Conservation (phyloP, 2,888 invertebrate species). For the Drosophila siamana region DNA sequence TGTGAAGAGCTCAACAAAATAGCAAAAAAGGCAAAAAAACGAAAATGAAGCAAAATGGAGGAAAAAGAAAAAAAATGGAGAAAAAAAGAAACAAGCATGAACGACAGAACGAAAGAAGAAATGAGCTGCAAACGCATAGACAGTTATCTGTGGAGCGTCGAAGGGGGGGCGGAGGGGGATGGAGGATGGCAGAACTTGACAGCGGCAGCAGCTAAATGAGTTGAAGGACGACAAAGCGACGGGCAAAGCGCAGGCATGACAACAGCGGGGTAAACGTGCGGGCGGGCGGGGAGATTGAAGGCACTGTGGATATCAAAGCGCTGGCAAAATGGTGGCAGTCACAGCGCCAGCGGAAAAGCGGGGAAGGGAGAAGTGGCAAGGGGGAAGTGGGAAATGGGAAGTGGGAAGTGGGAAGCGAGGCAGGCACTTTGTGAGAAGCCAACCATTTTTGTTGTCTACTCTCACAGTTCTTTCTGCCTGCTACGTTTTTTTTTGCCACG, state of each 20-base stretch:
- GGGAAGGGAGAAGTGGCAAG: too few relatives aligned
- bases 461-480: slow-evolving; percentile 18
- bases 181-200: slow-evolving; percentile 38
- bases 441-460: slow-evolving; percentile 67
- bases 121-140: slow-evolving; percentile 30
- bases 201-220: slow-evolving; percentile 72
- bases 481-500: slow-evolving; percentile 1
- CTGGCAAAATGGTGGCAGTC: slow-evolving; percentile 72
- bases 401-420: too few relatives aligned
- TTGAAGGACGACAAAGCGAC: slow-evolving; percentile 68
- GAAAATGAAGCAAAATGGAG: slow-evolving; percentile 28
- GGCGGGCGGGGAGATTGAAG: too few relatives aligned
- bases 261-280: neutral
- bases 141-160: neutral
- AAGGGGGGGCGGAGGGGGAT: slow-evolving; percentile 1
- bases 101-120: slow-evolving; percentile 20
- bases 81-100: slow-evolving; percentile 21
- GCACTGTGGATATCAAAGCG: slow-evolving; percentile 69
- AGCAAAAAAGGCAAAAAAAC: slow-evolving; percentile 1
- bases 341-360: neutral
- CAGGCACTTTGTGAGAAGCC: slow-evolving; percentile 58
- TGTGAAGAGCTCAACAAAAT: slow-evolving; percentile 40
- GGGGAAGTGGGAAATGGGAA: too few relatives aligned
- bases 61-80: slow-evolving; percentile 5
- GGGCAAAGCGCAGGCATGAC: slow-evolving; percentile 16